A percentile compares a stretch with the other conserved stretches of the same genome.
Conservation (phyloP, 1,140 invertebrate genomes). For the Atta colombica region DNA sequence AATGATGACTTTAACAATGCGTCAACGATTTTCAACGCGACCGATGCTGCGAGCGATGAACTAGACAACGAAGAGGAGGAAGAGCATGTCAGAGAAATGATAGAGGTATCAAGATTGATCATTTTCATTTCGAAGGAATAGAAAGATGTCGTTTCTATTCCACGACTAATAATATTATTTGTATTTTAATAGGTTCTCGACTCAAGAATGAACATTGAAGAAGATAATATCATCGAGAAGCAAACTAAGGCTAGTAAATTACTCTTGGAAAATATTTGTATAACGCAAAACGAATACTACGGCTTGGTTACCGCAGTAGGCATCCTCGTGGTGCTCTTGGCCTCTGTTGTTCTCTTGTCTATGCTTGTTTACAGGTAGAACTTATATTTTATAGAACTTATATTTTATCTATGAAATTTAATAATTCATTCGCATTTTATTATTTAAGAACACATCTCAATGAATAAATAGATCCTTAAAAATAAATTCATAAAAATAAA, state of each 20-base stretch:
- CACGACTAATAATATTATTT: background rate
- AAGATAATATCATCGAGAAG: conserved; percentile 88
- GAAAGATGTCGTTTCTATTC: background rate
- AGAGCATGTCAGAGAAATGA: conserved; percentile 95
- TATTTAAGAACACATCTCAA: background rate
- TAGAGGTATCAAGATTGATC: conserved; percentile 88
- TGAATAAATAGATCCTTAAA: background rate
- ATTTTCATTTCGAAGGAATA: background rate
- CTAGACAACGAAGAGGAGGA: conserved; percentile 73
- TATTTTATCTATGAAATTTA: background rate
- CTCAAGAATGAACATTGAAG: conserved; percentile 90
- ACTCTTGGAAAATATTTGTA: conserved; percentile 89
- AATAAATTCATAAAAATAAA: background rate
- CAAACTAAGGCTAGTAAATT: conserved; percentile 83
- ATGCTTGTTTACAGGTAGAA: conserved; percentile 90
- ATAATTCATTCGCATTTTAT: background rate
- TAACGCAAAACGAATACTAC: conserved; percentile 92
- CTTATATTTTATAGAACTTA: background rate
- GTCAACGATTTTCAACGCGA: conserved; percentile 51
- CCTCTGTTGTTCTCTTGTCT: conserved; percentile 89
- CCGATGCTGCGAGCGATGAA: conserved; percentile 33
- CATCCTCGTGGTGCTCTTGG: conserved; percentile 89
- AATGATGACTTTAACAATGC: conserved; percentile 63
- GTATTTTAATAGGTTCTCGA: conserved; percentile 88
- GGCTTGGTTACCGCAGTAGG: conserved; percentile 91